Base-by-base conservation (phyloP, 2,113 vertebrate species). In the Tetraodon nigroviridis region DNA sequence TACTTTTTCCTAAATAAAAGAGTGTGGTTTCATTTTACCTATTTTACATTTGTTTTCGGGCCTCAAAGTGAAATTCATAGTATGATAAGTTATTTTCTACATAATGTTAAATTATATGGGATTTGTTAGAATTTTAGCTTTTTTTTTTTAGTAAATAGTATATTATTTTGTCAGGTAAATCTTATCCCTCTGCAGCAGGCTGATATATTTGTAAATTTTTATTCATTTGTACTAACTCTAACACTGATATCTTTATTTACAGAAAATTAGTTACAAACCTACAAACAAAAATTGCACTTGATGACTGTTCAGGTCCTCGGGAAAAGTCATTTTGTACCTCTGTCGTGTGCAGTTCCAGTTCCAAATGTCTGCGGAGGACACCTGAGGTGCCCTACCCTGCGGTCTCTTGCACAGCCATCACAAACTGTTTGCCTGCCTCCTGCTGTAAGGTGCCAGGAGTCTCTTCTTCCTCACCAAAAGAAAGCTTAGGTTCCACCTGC, bases 381-480 rank as follows among this genome's bases (percentile, higher is more conserved):
- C 44, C n/a, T 46, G 15, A 7, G 14, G 44, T 46, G 7, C n/a
- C 16, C 51, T 52, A 29, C 21, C 10, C 45, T 27, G 8, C 44
- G 46, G 73, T 83, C 72, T 90, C 89, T 64, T 83, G 80, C 13
- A 86, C 84, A 46, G 87, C 84, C 40, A 61, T 51, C 15, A 71
- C 55, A 1, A 74, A 75, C 10, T 75, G 70, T 71, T 89, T 87
- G 17, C 84, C 86, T 3, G 67, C 76, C 61, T 91, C 89, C 63
- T 88, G 84, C 63, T 86, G 76, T 8, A 81, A 80, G 29, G 74
- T 64, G 70, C 73, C 75, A 27, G 76, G 64, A 8, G 73, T 67
- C 67, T 76, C 67, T 51, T 88, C 84, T 64, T 89, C 86, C 58
- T 87, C 78, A 51, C 86, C 69, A 71, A 85, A 47, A 45, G 72